Evolutionary conservation across 1,140 invertebrate genomes (phyloP).

Genomic region (Protaetia brevitarsis): DNA sequence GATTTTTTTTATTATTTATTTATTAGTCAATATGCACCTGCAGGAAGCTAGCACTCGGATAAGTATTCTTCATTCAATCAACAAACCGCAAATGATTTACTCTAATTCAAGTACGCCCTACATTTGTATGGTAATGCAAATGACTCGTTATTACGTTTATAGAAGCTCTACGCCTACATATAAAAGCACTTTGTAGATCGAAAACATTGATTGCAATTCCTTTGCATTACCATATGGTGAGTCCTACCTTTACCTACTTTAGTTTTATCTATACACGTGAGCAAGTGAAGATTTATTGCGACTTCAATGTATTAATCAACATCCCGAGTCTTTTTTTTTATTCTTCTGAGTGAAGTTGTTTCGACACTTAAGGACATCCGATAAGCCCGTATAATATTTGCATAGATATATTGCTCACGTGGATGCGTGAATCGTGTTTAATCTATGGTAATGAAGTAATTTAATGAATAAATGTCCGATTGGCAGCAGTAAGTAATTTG

Average conservation of each 20-base stretch:
- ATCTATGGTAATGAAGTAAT: slow-evolving; percentile 7
- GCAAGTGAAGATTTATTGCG: background rate
- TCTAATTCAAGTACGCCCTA: no score
- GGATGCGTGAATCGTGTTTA: background rate
- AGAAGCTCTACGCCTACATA: no score
- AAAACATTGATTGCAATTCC: no score
- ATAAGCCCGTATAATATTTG: background rate
- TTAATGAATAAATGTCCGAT: slow-evolving; percentile 1
- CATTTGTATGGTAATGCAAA: no score
- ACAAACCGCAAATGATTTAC: no score
- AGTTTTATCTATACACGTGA: background rate
- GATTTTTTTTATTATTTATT: no score
- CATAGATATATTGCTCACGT: background rate
- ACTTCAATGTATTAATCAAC: background rate
- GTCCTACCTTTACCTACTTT: background rate
- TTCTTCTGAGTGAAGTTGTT: background rate
- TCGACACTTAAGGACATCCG: background rate
- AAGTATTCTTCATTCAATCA: no score
- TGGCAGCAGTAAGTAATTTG: background rate
- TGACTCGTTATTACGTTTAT: no score
- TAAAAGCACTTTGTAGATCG: no score
- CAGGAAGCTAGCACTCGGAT: no score
- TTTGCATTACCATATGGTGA: slow-evolving; percentile 6
- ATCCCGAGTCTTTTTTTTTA: background rate
- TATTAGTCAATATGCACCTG: no score